A percentile compares a stretch with the other conserved stretches of the same genome.
Conservation (phyloP, 2,888 invertebrate species). For the Scaptodrosophila latifasciaeformis region DNA sequence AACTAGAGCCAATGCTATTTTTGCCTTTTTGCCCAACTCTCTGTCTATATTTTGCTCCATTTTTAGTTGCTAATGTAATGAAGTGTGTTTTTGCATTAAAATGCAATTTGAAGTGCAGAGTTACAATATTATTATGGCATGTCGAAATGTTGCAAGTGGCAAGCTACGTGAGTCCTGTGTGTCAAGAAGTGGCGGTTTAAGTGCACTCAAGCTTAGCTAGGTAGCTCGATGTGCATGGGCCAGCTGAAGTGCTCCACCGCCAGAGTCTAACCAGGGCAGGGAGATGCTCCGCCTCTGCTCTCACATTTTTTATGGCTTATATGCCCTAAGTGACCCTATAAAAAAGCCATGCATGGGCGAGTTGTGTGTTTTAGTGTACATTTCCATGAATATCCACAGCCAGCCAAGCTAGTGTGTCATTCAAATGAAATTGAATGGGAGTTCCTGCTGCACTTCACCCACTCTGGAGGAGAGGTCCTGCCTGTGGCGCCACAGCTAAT, state of each 20-base stretch:
- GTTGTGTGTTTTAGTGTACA: slow-evolving; percentile 25
- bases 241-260: slow-evolving; percentile 29
- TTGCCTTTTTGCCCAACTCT: slow-evolving; percentile 17
- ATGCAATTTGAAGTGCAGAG: slow-evolving; percentile 67
- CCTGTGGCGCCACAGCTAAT: no score
- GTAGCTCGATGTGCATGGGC: slow-evolving; percentile 11
- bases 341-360: slow-evolving; percentile 51
- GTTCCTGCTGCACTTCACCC: no score
- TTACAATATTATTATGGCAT: slow-evolving; percentile 63
- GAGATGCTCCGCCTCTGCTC: slow-evolving; percentile 6
- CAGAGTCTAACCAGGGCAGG: no score
- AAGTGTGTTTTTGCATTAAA: slow-evolving; percentile 65
- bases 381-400: no score
- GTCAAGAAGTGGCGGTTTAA: slow-evolving; percentile 40
- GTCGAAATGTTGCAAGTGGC: slow-evolving; percentile 16
- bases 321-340: slow-evolving; percentile 67
- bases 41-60: background rate
- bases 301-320: slow-evolving; percentile 49
- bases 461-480: no score
- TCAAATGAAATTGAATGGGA: background rate
- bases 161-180: slow-evolving; percentile 9
- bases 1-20: slow-evolving; percentile 54
- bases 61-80: slow-evolving; percentile 52
- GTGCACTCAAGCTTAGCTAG: slow-evolving; percentile 18
- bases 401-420: no score